phyloP scores from a whole-genome alignment of 2,113 vertebrate genomes.

The Apodemus sylvaticus region DNA sequence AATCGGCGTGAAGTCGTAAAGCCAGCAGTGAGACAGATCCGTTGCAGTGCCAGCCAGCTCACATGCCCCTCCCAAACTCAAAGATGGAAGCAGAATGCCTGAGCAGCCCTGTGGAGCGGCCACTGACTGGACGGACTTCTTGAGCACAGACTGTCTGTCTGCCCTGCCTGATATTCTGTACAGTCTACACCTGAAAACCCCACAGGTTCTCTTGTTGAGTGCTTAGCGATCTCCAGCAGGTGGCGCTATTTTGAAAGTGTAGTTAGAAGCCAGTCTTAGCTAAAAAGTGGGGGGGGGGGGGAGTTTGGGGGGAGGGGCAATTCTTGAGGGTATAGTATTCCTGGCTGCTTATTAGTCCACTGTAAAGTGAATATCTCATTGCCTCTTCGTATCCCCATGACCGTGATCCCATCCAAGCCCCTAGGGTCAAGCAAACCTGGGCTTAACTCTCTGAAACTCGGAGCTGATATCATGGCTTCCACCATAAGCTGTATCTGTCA shows the following conservation, averaged over 20 bases:
- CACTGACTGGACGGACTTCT: background rate
- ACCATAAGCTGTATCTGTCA: background rate
- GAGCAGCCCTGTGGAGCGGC: background rate
- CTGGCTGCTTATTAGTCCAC: background rate
- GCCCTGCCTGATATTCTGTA: background rate
- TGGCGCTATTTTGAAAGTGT: background rate
- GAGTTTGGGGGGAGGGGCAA: no score
- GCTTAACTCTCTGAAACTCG: background rate
- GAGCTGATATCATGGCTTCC: background rate
- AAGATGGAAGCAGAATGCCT: background rate
- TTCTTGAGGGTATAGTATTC: background rate
- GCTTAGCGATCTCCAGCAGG: background rate
- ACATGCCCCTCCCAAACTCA: background rate
- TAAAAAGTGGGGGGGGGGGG: no score
- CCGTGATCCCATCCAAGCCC: no score
- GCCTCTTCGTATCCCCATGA: background rate
- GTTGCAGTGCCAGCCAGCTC: background rate
- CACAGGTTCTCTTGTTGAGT: background rate
- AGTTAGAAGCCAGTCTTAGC: background rate
- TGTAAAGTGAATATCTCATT: background rate
- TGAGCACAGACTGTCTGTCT: background rate
- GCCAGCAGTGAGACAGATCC: slow-evolving; percentile 81
- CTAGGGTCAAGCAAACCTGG: background rate
- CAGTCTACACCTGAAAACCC: background rate
- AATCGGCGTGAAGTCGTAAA: slow-evolving; percentile 84